Evolutionary conservation across 1,140 invertebrate species (phyloP), one percentile per base, ranked within the genome.

Genomic region (Diabrotica undecimpunctata): DNA sequence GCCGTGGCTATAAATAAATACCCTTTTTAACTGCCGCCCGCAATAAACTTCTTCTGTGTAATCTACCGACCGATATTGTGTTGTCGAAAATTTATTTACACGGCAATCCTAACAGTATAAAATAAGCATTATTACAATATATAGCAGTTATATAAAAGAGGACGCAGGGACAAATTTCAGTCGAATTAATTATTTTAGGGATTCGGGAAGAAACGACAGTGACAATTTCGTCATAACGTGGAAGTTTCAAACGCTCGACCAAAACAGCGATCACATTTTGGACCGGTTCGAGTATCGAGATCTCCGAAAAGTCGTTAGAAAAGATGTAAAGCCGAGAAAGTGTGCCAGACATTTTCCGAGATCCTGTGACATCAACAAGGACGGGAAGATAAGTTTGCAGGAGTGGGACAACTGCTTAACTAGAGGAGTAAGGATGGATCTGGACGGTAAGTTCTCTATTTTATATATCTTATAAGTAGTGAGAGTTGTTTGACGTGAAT

Each of bases 321-420:
- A 93, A 79, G 87, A 91, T 25, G 90, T 96, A 13, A 90, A 90
- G 70, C 95, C 95, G 8, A 90, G 90, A 77, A 85, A 90, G 65
- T 97, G 95, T 80, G 92, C 93, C 59, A 88, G 91, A 69, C 88
- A 86, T n/a, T 97, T 96, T 81, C 87, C 91, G 2, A 86, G 88
- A 60, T 87, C 87, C 66, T 97, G 95, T 80, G 94, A 97, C 79
- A 81, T 87, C 41, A 87, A 95, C 79, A 82, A 82, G 50, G 90
- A 97, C 81, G 85, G 86, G 12, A 83, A 83, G n/a, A 70, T 73
- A 53, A 87, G 90, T 6, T 83, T 84, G 25, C 83, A 88, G 61
- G 94, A 96, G 80, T 96, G 94, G 94, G 85, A 84, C 11, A 84
- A 86, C 37, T 96, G 94, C 77, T 82, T 96, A 9, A 84, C 89